A percentile compares a stretch with the other conserved stretches of the same genome.
Conservation (phyloP, 2,113 vertebrate genomes). For the Lathamus discolor region DNA sequence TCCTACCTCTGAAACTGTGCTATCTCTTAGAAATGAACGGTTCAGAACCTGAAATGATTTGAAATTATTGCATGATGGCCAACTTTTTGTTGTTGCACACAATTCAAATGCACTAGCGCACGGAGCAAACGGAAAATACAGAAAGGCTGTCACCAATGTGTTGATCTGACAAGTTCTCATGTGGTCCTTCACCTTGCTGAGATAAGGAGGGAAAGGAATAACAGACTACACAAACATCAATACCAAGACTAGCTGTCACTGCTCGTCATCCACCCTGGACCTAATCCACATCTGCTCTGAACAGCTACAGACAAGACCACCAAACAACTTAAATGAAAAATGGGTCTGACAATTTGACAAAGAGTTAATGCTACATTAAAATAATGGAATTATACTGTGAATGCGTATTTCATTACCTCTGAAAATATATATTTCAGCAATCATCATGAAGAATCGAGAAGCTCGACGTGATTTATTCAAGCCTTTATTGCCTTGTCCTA, state of each 20-base stretch:
- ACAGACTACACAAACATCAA: background rate
- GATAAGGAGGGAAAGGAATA: background rate
- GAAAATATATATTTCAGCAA: background rate
- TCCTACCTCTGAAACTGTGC: background rate
- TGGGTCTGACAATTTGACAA: background rate
- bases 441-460: background rate
- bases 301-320: background rate
- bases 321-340: background rate
- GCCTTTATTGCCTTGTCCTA: background rate
- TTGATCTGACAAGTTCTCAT: background rate
- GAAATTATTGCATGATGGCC: background rate
- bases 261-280: background rate
- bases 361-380: background rate
- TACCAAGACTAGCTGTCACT: background rate
- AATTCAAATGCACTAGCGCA: fast-evolving
- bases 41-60: background rate
- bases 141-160: fast-evolving
- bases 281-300: background rate
- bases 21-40: background rate
- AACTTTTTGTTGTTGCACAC: background rate
- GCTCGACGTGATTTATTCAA: background rate
- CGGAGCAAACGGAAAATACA: background rate
- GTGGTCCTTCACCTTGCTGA: background rate
- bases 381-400: background rate
- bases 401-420: background rate